Evolutionary conservation across 2,888 invertebrate genomes (phyloP), one percentile per base, ranked within the genome.

Genomic region (Elysia crispata): DNA sequence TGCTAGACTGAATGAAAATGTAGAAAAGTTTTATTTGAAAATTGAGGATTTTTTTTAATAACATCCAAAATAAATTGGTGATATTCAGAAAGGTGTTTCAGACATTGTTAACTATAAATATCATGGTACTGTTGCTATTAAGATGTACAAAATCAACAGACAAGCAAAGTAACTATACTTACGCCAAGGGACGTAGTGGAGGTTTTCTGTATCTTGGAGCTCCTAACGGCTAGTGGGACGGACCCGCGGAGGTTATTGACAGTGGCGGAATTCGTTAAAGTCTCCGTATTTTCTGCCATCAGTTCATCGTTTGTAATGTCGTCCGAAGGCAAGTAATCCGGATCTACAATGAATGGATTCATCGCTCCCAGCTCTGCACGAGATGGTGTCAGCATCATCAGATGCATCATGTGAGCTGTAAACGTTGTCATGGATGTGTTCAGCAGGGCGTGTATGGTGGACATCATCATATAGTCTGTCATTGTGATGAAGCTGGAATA

Each of bases 381-480:
- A 18, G 62, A 50, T 11, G 74, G 66, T 18, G 74, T 70, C 74
- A 74, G 8, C 20, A 23, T 6, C 64, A 79, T 50, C 66, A 66
- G 54, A 5, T 62, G 49, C 31, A 0, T 54, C 66, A 79, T 79
- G 3, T 73, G 54, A 0, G 60, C 0, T 15, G 64, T 31, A 8
- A 79, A 60, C 1, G 64, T 31, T 15, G 5, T n/a, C 11, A 79
- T 60, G 0, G 79, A 79, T 30, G 64, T 66, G 30, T 31, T 15
- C 73, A 79, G n/a, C 5, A 79, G 25, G 0, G 28, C 66, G 64
- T 79, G 79, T 1, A 66, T 74, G 18, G 66, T 79, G 31, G 33
- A 49, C 73, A 79, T 74, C 23, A 79, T 66, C 79, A 79, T 73
- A 60, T 79, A 79, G 31, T 79, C 79, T 54, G 73, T 31, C 79